Evolutionary conservation across 2,797 vertebrate genomes (phyloP), one percentile per base, ranked within the genome.

Genomic region (Malacoctenus gilli): DNA sequence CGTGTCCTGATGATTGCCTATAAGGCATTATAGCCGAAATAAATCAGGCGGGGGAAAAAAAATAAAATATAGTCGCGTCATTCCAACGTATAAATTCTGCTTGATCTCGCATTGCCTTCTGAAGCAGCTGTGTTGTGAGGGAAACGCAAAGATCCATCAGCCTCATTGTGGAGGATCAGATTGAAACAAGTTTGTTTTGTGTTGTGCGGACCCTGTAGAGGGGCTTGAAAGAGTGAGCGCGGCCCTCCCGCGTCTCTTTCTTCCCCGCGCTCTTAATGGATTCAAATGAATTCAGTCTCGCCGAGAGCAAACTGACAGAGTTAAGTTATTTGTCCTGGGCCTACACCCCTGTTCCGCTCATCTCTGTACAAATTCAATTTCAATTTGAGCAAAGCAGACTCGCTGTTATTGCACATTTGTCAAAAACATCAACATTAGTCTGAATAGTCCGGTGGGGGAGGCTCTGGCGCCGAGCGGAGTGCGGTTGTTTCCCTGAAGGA

Each of bases 231-330:
- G 41, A 42, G 28, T 3, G 37, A 72, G 46, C 44, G 43, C 25
- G 11, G 52, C 47, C 64, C 31, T 34, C 39, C 13, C 23, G 22
- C 23, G 31, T 41, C 52, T 61, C 25, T 18, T 53, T 56, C 35
- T 22, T 53, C 53, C 34, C 20, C 38, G 5, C 36, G 58, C 39
- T 23, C 68, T 46, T 80, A 79, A 87, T 64, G 54, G 60, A 88
- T 86, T 87, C 66, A 79, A 84, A 89, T 86, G 50, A 80, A 87
- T 84, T 82, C 80, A 66, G 63, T 49, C 61, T 75, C 13, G 59
- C 77, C 81, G 47, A 57, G 54, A 83, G 69, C 79, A 35, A n/a
- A 72, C 81, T 78, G 66, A 75, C 78, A 75, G 78, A 80, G 74
- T 78, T 74, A 65, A 78, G 72, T 77, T 85, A 75, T 85, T 79